A percentile compares a stretch with the other conserved stretches of the same genome.
Conservation (phyloP, 2,797 vertebrate species). For the Kryptolebias ocellatus region DNA sequence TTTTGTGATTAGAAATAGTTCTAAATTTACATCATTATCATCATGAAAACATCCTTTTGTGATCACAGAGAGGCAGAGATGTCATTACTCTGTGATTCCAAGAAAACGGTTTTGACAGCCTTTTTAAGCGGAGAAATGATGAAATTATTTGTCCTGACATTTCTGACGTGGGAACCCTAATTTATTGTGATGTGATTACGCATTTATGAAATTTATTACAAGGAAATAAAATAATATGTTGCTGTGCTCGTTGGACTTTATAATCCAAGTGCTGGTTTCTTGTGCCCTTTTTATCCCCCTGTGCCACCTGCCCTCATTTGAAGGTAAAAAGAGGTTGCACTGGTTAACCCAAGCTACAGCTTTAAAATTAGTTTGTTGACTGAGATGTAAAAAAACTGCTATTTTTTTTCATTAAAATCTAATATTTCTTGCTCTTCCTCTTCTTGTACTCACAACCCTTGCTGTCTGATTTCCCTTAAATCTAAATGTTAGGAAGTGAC, state of each 20-base stretch:
- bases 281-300: conserved; percentile 26
- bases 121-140: conserved; percentile 16
- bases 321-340: conserved; percentile 48
- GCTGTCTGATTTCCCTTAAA: conserved; percentile 47
- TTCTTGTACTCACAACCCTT: conserved; percentile 29
- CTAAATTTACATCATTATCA: neutral
- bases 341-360: conserved; percentile 40
- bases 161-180: conserved; percentile 23
- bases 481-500: conserved; percentile 31
- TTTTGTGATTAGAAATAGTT: neutral
- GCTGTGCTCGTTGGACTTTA: neutral
- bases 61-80: conserved; percentile 11
- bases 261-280: conserved; percentile 3
- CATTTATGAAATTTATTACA: neutral
- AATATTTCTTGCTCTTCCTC: neutral
- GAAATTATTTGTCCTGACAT: conserved; percentile 15
- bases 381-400: conserved; percentile 48
- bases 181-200: conserved; percentile 14
- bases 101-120: conserved; percentile 27
- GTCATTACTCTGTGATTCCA: conserved; percentile 20
- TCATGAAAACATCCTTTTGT: conserved; percentile 13
- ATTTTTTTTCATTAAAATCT: conserved; percentile 24
- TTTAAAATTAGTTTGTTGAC: conserved; percentile 65
- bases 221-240: neutral
- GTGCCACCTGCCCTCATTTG: conserved; percentile 20